A percentile compares a stretch with the other conserved stretches of the same genome.
These are phyloP conservation scores for Drosophila algonquin DNA, from an alignment of 2,888 invertebrate species.

Conservation along the genomic window DNA sequence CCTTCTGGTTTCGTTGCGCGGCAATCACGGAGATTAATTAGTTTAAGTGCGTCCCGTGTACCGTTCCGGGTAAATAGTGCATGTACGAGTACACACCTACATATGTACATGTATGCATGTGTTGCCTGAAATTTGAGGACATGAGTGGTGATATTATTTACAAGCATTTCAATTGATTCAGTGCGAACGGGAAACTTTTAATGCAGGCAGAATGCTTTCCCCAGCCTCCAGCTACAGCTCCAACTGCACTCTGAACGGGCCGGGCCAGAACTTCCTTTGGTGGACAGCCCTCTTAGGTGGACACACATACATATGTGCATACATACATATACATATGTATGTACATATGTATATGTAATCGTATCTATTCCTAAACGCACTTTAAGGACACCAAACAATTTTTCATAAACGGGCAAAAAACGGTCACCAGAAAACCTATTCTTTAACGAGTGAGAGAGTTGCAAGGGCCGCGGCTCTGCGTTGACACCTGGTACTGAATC, in stretches of 20 bases:
- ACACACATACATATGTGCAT: neutral
- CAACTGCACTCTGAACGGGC: neutral
- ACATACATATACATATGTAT: too few relatives aligned
- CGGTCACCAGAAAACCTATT: too few relatives aligned
- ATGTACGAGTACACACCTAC: too few relatives aligned
- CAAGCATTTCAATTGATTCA: conserved; percentile 42
- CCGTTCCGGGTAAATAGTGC: conserved; percentile 3
- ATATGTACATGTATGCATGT: neutral
- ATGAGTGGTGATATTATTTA: conserved; percentile 15
- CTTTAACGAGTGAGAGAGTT: too few relatives aligned
- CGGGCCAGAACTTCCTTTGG: neutral
- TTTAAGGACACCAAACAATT: too few relatives aligned
- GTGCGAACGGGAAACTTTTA: conserved; percentile 17
- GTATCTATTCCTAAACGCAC: too few relatives aligned
- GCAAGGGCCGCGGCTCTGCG: too few relatives aligned
- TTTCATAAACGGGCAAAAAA: too few relatives aligned
- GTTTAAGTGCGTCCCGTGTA: conserved; percentile 59
- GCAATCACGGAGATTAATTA: conserved; percentile 60
- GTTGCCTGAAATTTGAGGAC: conserved; percentile 8
- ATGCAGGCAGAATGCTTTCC: neutral
- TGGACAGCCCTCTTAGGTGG: too few relatives aligned
- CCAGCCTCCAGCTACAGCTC: too few relatives aligned
- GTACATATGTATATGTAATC: too few relatives aligned
- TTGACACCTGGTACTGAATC: too few relatives aligned
- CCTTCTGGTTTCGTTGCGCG: conserved; percentile 41